Evolutionary conservation across 2,113 vertebrate species (phyloP), one percentile per base, ranked within the genome.

Genomic region (Theropithecus gelada): DNA sequence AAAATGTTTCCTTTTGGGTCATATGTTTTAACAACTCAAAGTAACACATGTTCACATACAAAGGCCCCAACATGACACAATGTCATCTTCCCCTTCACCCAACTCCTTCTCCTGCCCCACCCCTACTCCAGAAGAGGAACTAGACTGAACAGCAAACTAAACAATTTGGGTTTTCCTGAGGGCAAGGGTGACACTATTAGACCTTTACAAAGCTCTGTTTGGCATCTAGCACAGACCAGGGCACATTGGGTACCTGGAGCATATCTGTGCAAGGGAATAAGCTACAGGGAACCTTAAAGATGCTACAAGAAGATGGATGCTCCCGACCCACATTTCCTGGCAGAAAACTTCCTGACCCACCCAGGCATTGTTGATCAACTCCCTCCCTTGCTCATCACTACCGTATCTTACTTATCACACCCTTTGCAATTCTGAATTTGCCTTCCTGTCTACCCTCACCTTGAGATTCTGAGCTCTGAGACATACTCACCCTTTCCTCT

Each of bases 21-120:
- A 61, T 55, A 43, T n/a, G 75, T 61, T 85, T 83, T n/a, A 93
- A 50, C 73, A 78, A 85, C 25, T 78, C 45, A 25, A 52, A 95
- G 75, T 45, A 83, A 88, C 12, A 70, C 79, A 79, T 11, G 18
- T 35, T 43, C 38, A 96, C 61, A 72, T 17, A 70, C 22, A 88
- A 10, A 64, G 52, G 18, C 48, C 18, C 4, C 57, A 6, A 66
- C 13, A 13, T 22, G 73, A 86, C 35, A 40, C 59, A 88, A 59
- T 22, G 64, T 45, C 3, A 18, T 12, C 25, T 85, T 96, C 22
- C 30, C n/a, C 50, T 80, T 80, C 25, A 16, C 8, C 2, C 2
- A 80, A 38, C 20, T 6, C 40, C 23, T 79, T 22, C 48, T 89
- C 38, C 30, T 86, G 25, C 8, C 40, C 30, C 2, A 40, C 23